Evolutionary conservation across 1,140 invertebrate genomes (phyloP).

Genomic region (Pseudomyrmex concolor): DNA sequence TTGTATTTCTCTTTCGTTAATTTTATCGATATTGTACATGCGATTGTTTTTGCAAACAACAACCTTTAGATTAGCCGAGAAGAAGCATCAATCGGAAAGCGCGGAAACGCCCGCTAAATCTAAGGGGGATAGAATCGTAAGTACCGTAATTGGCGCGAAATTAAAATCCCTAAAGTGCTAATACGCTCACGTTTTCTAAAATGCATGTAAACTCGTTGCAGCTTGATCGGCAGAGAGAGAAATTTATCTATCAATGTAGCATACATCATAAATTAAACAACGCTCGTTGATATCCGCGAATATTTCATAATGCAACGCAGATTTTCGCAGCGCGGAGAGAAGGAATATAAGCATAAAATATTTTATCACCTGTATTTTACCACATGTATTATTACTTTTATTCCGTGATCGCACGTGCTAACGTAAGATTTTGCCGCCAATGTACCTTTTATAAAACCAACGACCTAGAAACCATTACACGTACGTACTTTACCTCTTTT

Average conservation of each 20-base stretch:
- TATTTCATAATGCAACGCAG: background rate
- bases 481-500: conserved; percentile 1
- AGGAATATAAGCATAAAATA: background rate
- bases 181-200: background rate
- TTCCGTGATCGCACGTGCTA: background rate
- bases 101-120: conserved; percentile 3
- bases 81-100: background rate
- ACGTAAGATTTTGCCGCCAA: background rate
- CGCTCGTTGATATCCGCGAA: conserved; percentile 17
- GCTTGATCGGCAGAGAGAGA: conserved; percentile 64
- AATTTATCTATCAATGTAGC: conserved; percentile 67
- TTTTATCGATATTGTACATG: background rate
- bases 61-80: conserved; percentile 14
- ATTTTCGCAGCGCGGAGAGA: background rate
- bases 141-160: background rate
- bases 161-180: no score
- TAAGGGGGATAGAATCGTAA: conserved; percentile 52
- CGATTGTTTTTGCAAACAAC: background rate
- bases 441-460: conserved; percentile 1
- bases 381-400: background rate
- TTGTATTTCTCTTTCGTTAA: background rate
- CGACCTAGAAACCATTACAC: no score
- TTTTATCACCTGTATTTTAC: conserved; percentile 7
- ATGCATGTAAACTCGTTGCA: conserved; percentile 24
- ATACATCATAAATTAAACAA: conserved; percentile 60